These are phyloP conservation scores for Thalassoma bifasciatum DNA, from an alignment of 2,113 vertebrate species.

Conservation along the genomic window DNA sequence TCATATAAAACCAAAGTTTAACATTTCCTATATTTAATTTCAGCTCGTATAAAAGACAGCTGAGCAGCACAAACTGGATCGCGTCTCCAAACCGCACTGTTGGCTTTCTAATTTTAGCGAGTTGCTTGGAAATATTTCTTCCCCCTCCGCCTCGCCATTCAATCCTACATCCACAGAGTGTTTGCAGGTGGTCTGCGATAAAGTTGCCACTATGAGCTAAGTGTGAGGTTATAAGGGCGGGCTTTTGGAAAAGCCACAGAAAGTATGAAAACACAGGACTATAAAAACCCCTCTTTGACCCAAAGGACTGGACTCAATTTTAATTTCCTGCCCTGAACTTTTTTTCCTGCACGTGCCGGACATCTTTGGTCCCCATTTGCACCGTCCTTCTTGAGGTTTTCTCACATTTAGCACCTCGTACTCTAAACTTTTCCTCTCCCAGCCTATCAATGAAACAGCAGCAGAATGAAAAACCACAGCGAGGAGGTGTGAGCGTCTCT, in stretches of 20 bases:
- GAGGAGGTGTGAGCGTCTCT: constrained; percentile 44
- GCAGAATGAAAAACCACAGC: constrained; percentile 26
- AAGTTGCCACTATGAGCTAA: constrained; percentile 33
- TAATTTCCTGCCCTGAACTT: constrained; percentile 10
- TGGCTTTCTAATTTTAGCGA: constrained; percentile 39
- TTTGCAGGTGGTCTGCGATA: constrained; percentile 42
- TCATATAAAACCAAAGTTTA: constrained; percentile 40
- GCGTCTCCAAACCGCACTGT: background rate
- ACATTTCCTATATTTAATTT: constrained; percentile 46
- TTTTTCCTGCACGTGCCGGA: background rate
- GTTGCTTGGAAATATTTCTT: constrained; percentile 33
- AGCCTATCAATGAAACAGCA: constrained; percentile 35
- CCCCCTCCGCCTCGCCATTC: constrained; percentile 8
- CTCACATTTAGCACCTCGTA: background rate
- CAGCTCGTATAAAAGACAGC: constrained; percentile 23
- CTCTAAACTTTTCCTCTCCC: background rate
- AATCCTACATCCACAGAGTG: constrained; percentile 16
- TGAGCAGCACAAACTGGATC: constrained; percentile 6
- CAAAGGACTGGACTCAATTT: constrained; percentile 2
- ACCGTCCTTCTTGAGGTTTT: background rate
- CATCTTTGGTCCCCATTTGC: background rate
- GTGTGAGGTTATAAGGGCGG: constrained; percentile 43
- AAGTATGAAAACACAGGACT: constrained; percentile 26
- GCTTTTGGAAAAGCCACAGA: constrained; percentile 31
- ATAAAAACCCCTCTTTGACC: constrained; percentile 26